Evolutionary conservation across 2,888 invertebrate genomes (phyloP).

Genomic region (Agapostemon virescens): DNA sequence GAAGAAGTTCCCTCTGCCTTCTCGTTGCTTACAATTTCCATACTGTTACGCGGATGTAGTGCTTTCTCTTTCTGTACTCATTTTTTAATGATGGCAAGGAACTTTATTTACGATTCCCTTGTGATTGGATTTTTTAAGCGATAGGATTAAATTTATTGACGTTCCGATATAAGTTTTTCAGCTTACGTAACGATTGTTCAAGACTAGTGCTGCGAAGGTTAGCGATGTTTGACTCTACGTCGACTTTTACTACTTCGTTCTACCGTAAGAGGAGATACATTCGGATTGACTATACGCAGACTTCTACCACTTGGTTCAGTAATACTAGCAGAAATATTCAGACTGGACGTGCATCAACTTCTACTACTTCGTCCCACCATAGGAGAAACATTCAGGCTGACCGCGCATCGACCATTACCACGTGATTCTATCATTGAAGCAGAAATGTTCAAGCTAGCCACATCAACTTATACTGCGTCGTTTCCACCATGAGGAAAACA

Average conservation of each 20-base stretch:
- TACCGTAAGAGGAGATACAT: neutral
- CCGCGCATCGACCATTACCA: neutral
- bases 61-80: neutral
- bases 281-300: neutral
- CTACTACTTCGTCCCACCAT: neutral
- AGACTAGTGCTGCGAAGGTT: neutral
- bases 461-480: no score
- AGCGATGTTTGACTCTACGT: neutral
- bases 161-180: neutral
- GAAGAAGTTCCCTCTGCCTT: neutral
- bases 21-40: neutral
- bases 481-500: no score
- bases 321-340: neutral
- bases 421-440: neutral
- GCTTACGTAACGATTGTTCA: neutral
- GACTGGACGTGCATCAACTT: neutral
- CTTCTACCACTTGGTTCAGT: neutral
- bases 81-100: neutral
- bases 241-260: conserved; percentile 1
- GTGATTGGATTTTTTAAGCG: no score
- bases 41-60: no score
- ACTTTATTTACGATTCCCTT: neutral
- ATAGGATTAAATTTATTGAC: neutral
- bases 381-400: neutral
- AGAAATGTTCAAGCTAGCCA: neutral